A percentile compares a stretch with the other conserved stretches of the same genome.
Evolutionary conservation across 2,888 invertebrate species (phyloP).

Genomic region (Aelia acuminata): DNA sequence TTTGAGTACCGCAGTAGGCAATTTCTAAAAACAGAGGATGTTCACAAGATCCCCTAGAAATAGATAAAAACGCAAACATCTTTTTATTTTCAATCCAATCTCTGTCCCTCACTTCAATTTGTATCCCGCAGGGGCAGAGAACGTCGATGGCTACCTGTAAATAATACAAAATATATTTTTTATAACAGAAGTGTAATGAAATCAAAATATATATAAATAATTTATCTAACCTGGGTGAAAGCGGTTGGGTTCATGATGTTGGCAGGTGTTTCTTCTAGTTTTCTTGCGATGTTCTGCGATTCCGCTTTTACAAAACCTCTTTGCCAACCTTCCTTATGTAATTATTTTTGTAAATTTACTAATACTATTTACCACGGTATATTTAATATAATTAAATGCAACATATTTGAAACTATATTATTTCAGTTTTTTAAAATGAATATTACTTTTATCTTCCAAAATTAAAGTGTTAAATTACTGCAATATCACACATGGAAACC

Average conservation of each 20-base stretch:
- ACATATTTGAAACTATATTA: too few relatives aligned
- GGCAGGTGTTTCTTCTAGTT: slow-evolving; percentile 64
- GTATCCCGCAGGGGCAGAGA: slow-evolving; percentile 69
- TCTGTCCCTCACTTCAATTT: slow-evolving; percentile 72
- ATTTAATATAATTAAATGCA: not conserved
- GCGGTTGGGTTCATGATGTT: slow-evolving; percentile 64
- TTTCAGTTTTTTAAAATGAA: too few relatives aligned
- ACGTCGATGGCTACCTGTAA: slow-evolving; percentile 71
- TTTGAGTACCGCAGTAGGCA: slow-evolving; percentile 71
- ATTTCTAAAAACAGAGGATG: slow-evolving; percentile 78
- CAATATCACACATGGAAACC: too few relatives aligned
- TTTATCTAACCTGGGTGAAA: slow-evolving; percentile 66
- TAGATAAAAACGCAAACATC: slow-evolving; percentile 78
- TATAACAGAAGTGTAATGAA: too few relatives aligned
- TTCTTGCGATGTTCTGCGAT: slow-evolving; percentile 62
- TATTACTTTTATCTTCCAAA: too few relatives aligned
- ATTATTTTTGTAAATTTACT: slow-evolving; percentile 7
- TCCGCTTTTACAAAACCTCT: slow-evolving; percentile 62
- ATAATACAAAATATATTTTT: not conserved
- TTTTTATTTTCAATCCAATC: slow-evolving; percentile 76
- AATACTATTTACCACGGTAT: not conserved
- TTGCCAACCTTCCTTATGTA: slow-evolving; percentile 65
- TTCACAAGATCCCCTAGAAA: slow-evolving; percentile 75
- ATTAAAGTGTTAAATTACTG: too few relatives aligned
- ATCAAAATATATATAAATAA: not conserved